Conservation (phyloP, 2,113 vertebrate genomes). For the Microcebus ravelobensis region DNA sequence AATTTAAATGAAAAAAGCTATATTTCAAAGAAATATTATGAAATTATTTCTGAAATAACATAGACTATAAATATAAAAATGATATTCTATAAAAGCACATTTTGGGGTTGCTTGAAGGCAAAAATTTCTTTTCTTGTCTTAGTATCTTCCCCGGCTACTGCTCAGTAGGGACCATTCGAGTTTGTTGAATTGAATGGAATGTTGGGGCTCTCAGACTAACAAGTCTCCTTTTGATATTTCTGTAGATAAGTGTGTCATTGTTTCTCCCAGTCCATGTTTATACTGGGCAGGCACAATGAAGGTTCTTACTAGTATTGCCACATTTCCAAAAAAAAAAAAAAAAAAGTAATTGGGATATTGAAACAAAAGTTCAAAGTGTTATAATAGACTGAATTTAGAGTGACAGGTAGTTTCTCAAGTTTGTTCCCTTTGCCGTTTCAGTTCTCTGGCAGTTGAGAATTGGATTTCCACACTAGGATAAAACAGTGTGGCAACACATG, state of each 20-base stretch:
- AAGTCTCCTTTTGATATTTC: neutral
- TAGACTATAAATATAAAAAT: neutral
- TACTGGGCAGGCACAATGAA: neutral
- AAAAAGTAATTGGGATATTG: neutral
- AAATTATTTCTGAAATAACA: neutral
- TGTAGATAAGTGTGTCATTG: neutral
- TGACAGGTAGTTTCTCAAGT: neutral
- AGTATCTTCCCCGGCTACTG: neutral
- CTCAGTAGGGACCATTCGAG: neutral
- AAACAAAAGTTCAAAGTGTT: neutral
- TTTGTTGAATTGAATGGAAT: neutral
- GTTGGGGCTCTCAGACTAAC: neutral
- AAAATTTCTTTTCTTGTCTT: neutral
- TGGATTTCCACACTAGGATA: accelerated
- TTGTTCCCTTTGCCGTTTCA: neutral
- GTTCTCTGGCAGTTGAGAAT: neutral
- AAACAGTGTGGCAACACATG: accelerated
- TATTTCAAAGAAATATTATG: neutral
- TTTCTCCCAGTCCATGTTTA: neutral
- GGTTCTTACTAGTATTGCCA: neutral
- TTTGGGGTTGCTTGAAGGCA: neutral
- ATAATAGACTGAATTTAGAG: neutral
- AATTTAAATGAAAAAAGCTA: neutral
- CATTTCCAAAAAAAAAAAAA: neutral
- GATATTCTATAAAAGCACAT: neutral